Base-by-base conservation (phyloP, 2,888 invertebrate genomes). In the Lycia hirtaria region DNA sequence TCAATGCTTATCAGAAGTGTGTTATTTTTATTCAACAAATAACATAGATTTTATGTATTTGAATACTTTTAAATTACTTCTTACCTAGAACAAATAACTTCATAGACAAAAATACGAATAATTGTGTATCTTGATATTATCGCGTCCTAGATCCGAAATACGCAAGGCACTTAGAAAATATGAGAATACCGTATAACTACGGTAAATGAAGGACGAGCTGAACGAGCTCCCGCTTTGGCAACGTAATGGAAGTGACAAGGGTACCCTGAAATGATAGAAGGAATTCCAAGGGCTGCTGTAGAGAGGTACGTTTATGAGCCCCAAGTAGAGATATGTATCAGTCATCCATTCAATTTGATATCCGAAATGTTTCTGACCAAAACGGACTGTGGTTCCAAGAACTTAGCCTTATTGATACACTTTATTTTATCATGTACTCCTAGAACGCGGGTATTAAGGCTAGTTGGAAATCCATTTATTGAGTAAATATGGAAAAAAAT, bases 211-310 rank as follows among this genome's bases (percentile, higher is more conserved):
- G 86, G 85, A 84, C 80, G 82, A 78, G 66, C 76, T 80, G 76
- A 80, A 82, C 79, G 82, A 78, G 76, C 80, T 75, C 73, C 71
- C 80, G 76, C 78, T 79, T 74, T 74, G 75, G 78, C 78, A 78
- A 77, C 80, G 86, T 88, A 90, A 90, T 87, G 85, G 85, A 84
- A 87, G 83, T 88, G 89, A 90, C 88, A 88, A 91, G 91, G 91
- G 88, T 88, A 83, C 73, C 81, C 78, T 78, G 76, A 84, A 88
- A 88, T 87, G 87, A 88, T 88, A 76, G 82, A 84, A 86, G 85
- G 83, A 89, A 87, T 87, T 83, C 78, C 71, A 71, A 83, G 80
- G 83, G 83, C 79, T 79, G 71, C 74, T 65, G 69, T 76, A 71
- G 70, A 80, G 80, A 81, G 78, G 77, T 81, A 78, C 78, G 79